Evolutionary conservation across 2,888 invertebrate genomes (phyloP), one percentile per base, ranked within the genome.

Genomic region (Pecten maximus): DNA sequence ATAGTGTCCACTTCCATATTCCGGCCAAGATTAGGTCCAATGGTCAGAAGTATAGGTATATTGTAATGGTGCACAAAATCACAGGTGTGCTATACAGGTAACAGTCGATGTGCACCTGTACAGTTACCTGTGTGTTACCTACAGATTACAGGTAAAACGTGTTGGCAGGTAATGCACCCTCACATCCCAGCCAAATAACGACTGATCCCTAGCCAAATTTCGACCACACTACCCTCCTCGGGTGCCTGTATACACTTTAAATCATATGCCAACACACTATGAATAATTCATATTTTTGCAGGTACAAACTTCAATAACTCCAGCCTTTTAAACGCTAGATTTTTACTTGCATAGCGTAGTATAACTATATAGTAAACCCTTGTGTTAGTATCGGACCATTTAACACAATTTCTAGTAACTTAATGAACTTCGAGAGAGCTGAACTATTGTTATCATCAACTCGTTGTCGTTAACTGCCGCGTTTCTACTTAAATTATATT

Each of bases 281-380:
- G 74, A 74, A 74, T 74, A 74, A 74, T 74, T 74, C 74, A 74
- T 74, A 74, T 23, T 28, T 74, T 4, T 74, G 74, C 74, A 74
- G 19, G 54, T 54, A 54, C 54, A 74, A 74, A 28, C 74, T 74
- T 35, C 28, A 35, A 74, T 35, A 19, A 8, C 10, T 74, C 1
- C 0, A 35, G n/a, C 54, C 23, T 54, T 54, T 54, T 54, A 54
- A 54, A n/a, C 19, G 6, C 19, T 19, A n/a, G n/a, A 23, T 2
- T 54, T 54, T n/a, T 19, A 23, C 23, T 15, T n/a, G 19, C n/a
- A n/a, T n/a, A n/a, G n/a, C n/a, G n/a, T n/a, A n/a, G n/a, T 54
- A 54, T 54, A 19, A 54, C 6, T 15, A 54, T 19, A 54, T 54
- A 54, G 6, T n/a, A n/a, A n/a, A 15, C 19, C 54, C 19, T 15